A percentile compares a stretch with the other conserved stretches of the same genome.
Conservation (phyloP, 2,888 invertebrate species). For the Cantharis rustica region DNA sequence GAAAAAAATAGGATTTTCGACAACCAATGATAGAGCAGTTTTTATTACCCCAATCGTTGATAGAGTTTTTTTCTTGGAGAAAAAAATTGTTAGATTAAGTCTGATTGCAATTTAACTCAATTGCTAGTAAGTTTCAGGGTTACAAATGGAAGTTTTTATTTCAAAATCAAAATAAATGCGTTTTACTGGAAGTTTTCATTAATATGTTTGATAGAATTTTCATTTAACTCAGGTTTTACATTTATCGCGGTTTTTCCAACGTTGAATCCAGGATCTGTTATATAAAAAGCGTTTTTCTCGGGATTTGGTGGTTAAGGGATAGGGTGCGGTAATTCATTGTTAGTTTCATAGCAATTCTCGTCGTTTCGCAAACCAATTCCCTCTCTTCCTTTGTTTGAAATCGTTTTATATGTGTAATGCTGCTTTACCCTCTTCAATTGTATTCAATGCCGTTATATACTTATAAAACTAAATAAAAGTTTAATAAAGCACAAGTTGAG, state of each 20-base stretch:
- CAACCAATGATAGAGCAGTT: background rate
- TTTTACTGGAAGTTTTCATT: slow-evolving; percentile 6
- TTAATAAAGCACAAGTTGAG: background rate
- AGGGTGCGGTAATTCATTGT: slow-evolving; percentile 22
- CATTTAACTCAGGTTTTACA: slow-evolving; percentile 20
- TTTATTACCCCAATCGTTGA: background rate
- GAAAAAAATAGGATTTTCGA: background rate
- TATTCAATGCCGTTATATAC: background rate
- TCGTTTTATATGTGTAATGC: slow-evolving; percentile 17
- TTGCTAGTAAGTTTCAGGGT: background rate
- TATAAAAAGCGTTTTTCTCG: slow-evolving; percentile 20
- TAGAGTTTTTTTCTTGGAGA: background rate
- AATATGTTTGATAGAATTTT: slow-evolving; percentile 19
- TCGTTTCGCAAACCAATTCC: slow-evolving; percentile 18
- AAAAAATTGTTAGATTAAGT: background rate
- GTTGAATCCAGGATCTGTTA: slow-evolving; percentile 11
- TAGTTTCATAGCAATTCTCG: slow-evolving; percentile 19
- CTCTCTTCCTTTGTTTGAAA: slow-evolving; percentile 11
- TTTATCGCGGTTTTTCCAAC: slow-evolving; percentile 13
- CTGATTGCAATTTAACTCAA: background rate
- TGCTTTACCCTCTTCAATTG: slow-evolving; percentile 6
- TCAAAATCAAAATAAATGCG: background rate
- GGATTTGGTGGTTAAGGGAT: slow-evolving; percentile 16
- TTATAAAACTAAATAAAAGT: background rate
- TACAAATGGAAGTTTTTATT: slow-evolving; percentile 9